These are phyloP conservation scores for crab-eating macaque (Macaca fascicularis) DNA, from an alignment of 2,113 vertebrate genomes.

Conservation along the genomic window DNA sequence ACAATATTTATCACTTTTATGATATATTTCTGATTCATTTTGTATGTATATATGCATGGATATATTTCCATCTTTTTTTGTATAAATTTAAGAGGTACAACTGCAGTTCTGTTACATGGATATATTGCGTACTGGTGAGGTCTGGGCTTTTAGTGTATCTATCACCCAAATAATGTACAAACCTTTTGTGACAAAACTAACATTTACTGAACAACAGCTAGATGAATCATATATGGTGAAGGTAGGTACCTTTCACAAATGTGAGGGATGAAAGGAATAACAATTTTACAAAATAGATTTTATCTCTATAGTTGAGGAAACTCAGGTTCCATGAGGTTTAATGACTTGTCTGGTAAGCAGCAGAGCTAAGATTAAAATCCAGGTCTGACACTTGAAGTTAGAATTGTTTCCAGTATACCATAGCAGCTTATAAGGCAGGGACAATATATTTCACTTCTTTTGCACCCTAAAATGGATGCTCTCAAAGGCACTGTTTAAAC, in stretches of 20 bases:
- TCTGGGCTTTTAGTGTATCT: not conserved
- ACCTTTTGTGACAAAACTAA: not conserved
- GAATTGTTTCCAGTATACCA: not conserved
- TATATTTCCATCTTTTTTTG: not conserved
- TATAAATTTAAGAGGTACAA: too few species aligned
- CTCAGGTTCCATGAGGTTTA: not conserved
- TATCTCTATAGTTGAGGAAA: not conserved
- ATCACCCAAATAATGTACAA: not conserved
- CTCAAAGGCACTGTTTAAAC: not conserved
- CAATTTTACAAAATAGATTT: not conserved
- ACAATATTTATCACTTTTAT: conserved; percentile 14
- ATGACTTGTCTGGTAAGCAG: not conserved
- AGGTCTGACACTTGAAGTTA: not conserved
- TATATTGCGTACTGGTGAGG: too few species aligned
- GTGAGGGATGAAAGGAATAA: not conserved
- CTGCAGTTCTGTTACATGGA: too few species aligned
- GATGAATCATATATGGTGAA: not conserved
- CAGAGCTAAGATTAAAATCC: conserved; percentile 3
- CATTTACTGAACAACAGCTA: not conserved
- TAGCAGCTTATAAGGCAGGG: not conserved
- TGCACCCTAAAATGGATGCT: not conserved
- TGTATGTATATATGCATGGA: not conserved
- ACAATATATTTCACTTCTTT: conserved; percentile 22
- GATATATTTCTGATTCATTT: conserved; percentile 19
- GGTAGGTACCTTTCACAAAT: not conserved